Evolutionary conservation across 2,888 invertebrate species (phyloP).

Genomic region (Acrobasis consociella): DNA sequence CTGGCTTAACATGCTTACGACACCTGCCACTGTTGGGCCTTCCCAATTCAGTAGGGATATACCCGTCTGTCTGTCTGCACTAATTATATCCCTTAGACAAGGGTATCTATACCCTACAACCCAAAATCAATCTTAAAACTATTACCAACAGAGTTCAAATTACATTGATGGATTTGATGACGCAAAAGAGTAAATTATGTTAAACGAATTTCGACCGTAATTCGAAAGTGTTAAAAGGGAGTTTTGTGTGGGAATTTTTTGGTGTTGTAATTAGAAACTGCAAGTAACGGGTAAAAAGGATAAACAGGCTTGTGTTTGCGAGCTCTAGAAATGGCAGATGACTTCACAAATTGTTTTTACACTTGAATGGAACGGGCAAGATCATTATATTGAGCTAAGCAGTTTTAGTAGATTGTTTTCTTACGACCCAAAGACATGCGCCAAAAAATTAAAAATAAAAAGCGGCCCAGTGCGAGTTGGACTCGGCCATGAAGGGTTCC

Average conservation of each 20-base stretch:
- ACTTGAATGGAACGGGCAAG: neutral
- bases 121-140: neutral
- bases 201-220: neutral
- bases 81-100: constrained; percentile 19
- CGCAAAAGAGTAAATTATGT: neutral
- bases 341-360: constrained; percentile 17
- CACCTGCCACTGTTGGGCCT: constrained; percentile 13
- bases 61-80: constrained; percentile 19
- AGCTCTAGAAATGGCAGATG: constrained; percentile 12
- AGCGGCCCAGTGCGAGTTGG: no score
- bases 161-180: neutral
- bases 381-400: neutral
- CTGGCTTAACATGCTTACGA: constrained; percentile 18
- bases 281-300: constrained; percentile 21
- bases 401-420: no score
- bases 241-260: neutral
- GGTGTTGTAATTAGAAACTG: constrained; percentile 9
- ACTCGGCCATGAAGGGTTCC: no score
- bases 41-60: constrained; percentile 19
- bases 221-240: neutral
- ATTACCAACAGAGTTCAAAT: neutral
- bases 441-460: no score
- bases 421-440: no score
- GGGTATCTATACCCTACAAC: neutral
- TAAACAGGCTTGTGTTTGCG: constrained; percentile 9